Evolutionary conservation across 2,113 vertebrate genomes (phyloP).

Genomic region (Protobothrops mucrosquamatus): DNA sequence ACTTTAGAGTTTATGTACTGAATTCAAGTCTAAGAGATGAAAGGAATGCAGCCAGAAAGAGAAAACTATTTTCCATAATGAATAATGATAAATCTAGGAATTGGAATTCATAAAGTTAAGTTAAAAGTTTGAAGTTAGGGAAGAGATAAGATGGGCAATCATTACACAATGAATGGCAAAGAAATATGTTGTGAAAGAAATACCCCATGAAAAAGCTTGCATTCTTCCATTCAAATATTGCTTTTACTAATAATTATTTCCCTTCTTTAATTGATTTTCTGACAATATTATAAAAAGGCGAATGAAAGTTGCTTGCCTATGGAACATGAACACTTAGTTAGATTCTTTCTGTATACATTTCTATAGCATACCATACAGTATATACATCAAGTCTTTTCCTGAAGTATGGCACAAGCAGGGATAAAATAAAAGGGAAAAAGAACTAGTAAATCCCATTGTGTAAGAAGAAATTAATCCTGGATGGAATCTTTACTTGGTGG

Average conservation of each 20-base stretch:
- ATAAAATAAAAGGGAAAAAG: neutral
- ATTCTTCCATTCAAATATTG: neutral
- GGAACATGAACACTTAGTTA: neutral
- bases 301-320: neutral
- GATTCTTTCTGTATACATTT: neutral
- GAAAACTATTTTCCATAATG: neutral
- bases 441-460: neutral
- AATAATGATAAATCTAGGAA: neutral
- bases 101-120: neutral
- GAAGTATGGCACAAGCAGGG: neutral
- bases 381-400: neutral
- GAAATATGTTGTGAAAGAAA: neutral
- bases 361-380: neutral
- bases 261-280: neutral
- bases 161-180: neutral
- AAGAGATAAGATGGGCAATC: neutral
- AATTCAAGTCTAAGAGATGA: neutral
- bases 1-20: neutral
- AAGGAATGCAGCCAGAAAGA: neutral
- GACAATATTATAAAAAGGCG: neutral
- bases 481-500: neutral
- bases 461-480: neutral
- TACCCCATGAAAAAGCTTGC: neutral
- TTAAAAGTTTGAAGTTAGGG: neutral
- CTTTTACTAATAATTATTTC: neutral